Evolutionary conservation across 2,113 vertebrate genomes (phyloP).

Genomic region (Marcusenius ussheri): DNA sequence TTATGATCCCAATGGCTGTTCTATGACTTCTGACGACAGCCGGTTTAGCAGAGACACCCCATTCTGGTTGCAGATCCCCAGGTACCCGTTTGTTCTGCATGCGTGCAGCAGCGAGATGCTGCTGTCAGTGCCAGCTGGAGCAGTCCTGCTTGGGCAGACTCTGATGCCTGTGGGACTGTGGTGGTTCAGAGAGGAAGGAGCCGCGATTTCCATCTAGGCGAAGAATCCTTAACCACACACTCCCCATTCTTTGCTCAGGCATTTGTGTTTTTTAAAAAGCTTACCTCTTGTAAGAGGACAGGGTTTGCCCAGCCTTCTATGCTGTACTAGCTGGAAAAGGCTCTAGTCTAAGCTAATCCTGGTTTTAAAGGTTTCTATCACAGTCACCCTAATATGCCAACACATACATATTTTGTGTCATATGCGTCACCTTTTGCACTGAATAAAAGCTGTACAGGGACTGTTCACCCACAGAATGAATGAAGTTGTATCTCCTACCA

Average conservation of each 20-base stretch:
- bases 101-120: background rate
- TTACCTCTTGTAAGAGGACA: background rate
- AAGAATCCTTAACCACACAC: background rate
- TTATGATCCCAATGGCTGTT: background rate
- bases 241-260: background rate
- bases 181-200: background rate
- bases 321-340: background rate
- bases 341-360: background rate
- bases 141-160: background rate
- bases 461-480: background rate
- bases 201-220: background rate
- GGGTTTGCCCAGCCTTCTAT: background rate
- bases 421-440: background rate
- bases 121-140: background rate
- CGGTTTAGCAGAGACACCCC: too few relatives aligned
- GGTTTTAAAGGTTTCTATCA: background rate
- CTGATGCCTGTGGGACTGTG: background rate
- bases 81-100: background rate
- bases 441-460: background rate
- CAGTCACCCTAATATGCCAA: background rate
- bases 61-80: background rate
- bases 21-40: background rate
- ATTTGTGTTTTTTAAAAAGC: background rate
- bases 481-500: background rate
- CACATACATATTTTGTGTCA: background rate